Percentiles rank a stretch among this genome's conserved stretches.
These are phyloP conservation scores for Bugula neritina DNA, from an alignment of 2,888 invertebrate genomes.

Conservation along the genomic window DNA sequence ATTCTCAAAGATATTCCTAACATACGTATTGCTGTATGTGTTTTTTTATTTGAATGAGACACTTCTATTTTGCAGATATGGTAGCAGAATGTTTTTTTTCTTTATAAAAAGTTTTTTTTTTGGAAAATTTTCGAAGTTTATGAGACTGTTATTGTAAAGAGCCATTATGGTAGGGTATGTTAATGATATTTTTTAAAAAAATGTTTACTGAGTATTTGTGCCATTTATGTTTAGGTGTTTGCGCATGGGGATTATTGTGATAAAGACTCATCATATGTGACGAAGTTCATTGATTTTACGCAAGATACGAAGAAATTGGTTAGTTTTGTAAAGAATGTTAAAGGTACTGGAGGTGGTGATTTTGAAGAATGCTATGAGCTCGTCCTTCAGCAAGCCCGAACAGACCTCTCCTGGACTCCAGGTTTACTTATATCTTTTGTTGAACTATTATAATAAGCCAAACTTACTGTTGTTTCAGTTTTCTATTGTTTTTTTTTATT, in stretches of 20 bases:
- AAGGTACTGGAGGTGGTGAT: slow-evolving; percentile 43
- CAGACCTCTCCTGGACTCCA: slow-evolving; percentile 42
- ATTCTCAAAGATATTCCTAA: slow-evolving; percentile 45
- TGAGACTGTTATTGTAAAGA: no score
- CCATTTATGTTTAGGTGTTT: slow-evolving; percentile 36
- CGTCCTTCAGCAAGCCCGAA: slow-evolving; percentile 37
- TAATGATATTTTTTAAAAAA: no score
- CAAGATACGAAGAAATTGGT: slow-evolving; percentile 37
- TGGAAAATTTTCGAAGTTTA: no score
- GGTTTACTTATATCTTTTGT: no score
- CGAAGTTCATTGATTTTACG: slow-evolving; percentile 41
- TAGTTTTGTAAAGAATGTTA: slow-evolving; percentile 37
- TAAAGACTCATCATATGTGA: slow-evolving; percentile 37
- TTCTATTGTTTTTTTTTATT: no score
- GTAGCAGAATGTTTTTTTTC: no score
- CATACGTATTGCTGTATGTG: slow-evolving; percentile 38
- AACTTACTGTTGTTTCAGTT: no score
- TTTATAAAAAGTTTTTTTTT: no score
- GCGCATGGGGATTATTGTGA: slow-evolving; percentile 51
- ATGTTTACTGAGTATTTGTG: no score
- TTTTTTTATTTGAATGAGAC: neutral
- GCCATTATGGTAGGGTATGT: no score
- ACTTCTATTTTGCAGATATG: no score
- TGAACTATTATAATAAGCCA: no score
- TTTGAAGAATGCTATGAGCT: slow-evolving; percentile 47